Base-by-base conservation (phyloP, 1,140 invertebrate genomes). In the Caenorhabditis briggsae region DNA sequence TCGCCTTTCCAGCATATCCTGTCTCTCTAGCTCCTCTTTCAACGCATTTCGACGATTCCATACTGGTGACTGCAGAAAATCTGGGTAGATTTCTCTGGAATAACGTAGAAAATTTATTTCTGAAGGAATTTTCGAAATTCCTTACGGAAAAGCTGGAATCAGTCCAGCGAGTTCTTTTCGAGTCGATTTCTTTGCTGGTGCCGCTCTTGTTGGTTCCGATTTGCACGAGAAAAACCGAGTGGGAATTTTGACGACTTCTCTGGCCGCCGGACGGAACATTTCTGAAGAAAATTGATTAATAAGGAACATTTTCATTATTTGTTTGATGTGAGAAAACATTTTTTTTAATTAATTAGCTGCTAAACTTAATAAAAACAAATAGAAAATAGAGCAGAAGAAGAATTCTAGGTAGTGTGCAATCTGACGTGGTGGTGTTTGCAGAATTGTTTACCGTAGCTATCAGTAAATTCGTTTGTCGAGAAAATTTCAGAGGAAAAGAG, bases 11-110 rank as follows among this genome's bases (percentile, higher is more conserved):
- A 98, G 90, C 97, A 99, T 99, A 93, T 99, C 98, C 82, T 94
- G 93, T 85, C 97, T 94, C 91, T 98, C 97, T 14, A 99, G 92
- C 92, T 95, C 96, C 93, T 99, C 97, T 88, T 95, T 93, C 0
- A 98, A 90, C 23, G 93, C 89, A 93, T 99, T 97, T 87, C 97
- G 93, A 91, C 94, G 95, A 91, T 95, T 93, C 12, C 95, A 93
- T 88, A 95, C 95, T 0, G 96, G 96, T 93, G 96, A 95, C 3
- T 97, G 97, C 65, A 99, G 93, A 94, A 99, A 98, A 93, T 99
- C 97, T 8, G 96, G 96, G 93, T 97, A 98, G 50, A 95, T 93
- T 93, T 95, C 95, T 90, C 97, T 94, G 89, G 85, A 91, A 87
- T n/a, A n/a, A n/a, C n/a, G n/a, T n/a, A n/a, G n/a, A 33, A 33